Conservation (phyloP, 2,797 vertebrate species). For the Lindbergichthys nudifrons region DNA sequence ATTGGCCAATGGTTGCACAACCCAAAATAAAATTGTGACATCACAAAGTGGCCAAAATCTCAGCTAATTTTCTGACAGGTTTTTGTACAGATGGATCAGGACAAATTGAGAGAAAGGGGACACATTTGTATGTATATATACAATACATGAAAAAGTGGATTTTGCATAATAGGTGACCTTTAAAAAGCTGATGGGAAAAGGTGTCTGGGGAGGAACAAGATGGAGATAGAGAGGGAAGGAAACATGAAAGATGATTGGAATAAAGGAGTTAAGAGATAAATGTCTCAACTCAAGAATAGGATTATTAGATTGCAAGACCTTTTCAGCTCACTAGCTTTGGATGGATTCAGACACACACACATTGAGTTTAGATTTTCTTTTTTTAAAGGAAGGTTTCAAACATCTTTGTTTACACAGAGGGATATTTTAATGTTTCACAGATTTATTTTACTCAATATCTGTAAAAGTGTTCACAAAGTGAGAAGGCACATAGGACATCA, state of each 20-base stretch:
- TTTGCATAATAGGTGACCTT: too few relatives aligned
- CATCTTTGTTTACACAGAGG: slow-evolving; percentile 25
- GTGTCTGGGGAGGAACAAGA: not conserved
- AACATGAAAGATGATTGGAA: not conserved
- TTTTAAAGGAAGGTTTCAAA: not conserved
- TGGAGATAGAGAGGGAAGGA: not conserved
- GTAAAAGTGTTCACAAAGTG: slow-evolving; percentile 61
- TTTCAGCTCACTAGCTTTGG: not conserved
- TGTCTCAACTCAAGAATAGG: not conserved
- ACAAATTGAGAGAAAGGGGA: too few relatives aligned
- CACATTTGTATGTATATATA: too few relatives aligned
- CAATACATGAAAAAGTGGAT: too few relatives aligned
- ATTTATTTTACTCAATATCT: slow-evolving; percentile 61
- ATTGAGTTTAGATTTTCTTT: not conserved
- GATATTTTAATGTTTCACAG: slow-evolving; percentile 50
- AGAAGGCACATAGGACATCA: slow-evolving; percentile 53
- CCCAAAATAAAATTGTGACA: too few relatives aligned
- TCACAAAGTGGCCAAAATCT: too few relatives aligned
- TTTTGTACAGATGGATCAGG: too few relatives aligned
- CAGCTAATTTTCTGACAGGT: too few relatives aligned
- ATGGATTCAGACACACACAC: not conserved
- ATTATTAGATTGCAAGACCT: not conserved
- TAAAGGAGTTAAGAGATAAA: not conserved
- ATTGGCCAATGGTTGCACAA: too few relatives aligned
- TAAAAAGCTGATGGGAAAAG: too few relatives aligned